phyloP scores from a whole-genome alignment of 2,888 invertebrate species.

The Imbricaverruca yamaguchii region DNA sequence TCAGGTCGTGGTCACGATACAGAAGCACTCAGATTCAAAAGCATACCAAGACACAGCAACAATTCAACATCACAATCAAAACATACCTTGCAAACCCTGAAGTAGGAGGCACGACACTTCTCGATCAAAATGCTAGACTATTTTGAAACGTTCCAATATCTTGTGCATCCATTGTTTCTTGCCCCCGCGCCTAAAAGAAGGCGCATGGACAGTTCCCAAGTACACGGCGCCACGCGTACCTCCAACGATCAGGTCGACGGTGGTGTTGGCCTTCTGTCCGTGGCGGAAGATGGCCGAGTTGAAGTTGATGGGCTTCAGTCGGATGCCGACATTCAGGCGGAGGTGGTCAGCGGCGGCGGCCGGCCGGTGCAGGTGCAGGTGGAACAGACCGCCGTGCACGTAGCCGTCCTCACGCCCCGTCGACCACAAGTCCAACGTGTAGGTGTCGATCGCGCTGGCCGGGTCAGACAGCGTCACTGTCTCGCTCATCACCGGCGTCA shows the following conservation, averaged over 20 bases:
- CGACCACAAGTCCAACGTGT: slow-evolving; percentile 15
- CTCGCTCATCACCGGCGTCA: too few species aligned
- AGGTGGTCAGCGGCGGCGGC: background rate
- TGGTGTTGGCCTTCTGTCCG: slow-evolving; percentile 16
- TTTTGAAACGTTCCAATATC: too few species aligned
- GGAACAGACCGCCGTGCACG: background rate
- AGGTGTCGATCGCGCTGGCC: background rate
- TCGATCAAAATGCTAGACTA: too few species aligned
- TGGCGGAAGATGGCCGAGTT: background rate
- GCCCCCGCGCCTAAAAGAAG: too few species aligned
- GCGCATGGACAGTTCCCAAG: background rate
- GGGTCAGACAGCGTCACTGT: too few species aligned
- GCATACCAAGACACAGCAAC: too few species aligned
- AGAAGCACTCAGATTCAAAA: too few species aligned
- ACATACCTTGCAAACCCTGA: too few species aligned
- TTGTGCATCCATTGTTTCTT: too few species aligned
- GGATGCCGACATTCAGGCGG: background rate
- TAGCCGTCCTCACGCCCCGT: slow-evolving; percentile 11
- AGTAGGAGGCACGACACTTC: too few species aligned
- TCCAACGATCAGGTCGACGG: background rate
- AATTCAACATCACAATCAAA: too few species aligned
- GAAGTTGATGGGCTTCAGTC: slow-evolving; percentile 17
- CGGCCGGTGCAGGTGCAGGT: slow-evolving; percentile 5
- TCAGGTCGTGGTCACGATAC: too few species aligned
- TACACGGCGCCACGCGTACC: background rate